A percentile compares a stretch with the other conserved stretches of the same genome.
Conservation (phyloP, 2,797 vertebrate species). For the Distichodus sexfasciatus region DNA sequence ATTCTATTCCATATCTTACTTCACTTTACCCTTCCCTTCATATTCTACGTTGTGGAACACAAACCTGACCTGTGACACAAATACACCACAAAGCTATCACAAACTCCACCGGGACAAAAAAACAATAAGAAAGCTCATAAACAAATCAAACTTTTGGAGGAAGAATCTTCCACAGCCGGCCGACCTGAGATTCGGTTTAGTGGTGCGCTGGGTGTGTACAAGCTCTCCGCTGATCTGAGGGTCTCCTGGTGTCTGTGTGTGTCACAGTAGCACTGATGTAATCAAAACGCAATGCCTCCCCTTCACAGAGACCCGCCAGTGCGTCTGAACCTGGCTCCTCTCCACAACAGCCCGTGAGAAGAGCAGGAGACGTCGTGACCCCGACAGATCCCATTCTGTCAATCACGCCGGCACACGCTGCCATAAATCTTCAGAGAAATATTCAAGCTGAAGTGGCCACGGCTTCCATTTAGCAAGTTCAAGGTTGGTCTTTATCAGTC, state of each 20-base stretch:
- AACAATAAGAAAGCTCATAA: too few relatives aligned
- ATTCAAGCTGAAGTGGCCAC: not conserved
- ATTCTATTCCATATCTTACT: too few relatives aligned
- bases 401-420: constrained; percentile 45
- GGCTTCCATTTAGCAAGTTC: not conserved
- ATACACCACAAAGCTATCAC: not conserved
- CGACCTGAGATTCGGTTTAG: constrained; percentile 7
- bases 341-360: not conserved
- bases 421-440: not conserved
- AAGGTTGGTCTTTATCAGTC: not conserved
- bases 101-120: too few relatives aligned
- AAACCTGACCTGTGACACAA: not conserved
- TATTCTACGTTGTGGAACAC: too few relatives aligned
- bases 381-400: constrained; percentile 65
- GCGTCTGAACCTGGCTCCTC: constrained; percentile 7
- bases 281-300: constrained; percentile 29
- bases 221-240: constrained; percentile 29
- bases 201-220: constrained; percentile 7
- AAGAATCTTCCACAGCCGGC: not conserved
- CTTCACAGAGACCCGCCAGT: constrained; percentile 8
- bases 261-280: constrained; percentile 38
- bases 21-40: not conserved
- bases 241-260: constrained; percentile 22
- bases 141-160: not conserved
- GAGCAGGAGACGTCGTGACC: constrained; percentile 40